Evolutionary conservation across 1,140 invertebrate genomes (phyloP), one percentile per base, ranked within the genome.

Genomic region (Drosophila kurseongensis): DNA sequence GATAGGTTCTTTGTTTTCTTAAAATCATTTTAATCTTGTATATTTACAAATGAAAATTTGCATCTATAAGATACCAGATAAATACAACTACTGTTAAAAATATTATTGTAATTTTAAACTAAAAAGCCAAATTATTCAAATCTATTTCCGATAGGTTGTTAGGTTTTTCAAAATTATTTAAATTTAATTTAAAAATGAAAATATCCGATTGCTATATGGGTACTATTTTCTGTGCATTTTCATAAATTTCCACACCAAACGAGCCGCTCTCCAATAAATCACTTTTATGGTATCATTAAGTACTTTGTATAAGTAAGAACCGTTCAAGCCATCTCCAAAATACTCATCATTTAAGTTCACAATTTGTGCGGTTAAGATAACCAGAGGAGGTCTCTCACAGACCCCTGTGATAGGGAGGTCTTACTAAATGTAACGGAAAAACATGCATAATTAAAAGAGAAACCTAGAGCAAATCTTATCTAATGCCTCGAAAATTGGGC

Each of bases 401-500:
- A 41, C 23, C 9, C 36, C 10, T 10, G 14, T 23, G 67, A 61
- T 74, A 55, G 36, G 16, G 7, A 14, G 29, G 18, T 13, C 18
- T 16, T 56, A 55, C 47, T 36, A 45, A 41, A 40, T 65, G 44
- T 51, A 67, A 76, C 36, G 54, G n/a, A 40, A 66, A 54, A 58
- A 76, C 73, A 76, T 75, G 62, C 48, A 76, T 78, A 78, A 78
- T 78, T 78, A 78, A 77, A 77, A 55, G 50, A 8, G 54, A 54
- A 61, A 71, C 66, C 29, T 36, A 44, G 41, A 42, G 14, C 66
- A 23, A 61, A 69, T 78, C 74, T 78, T 78, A 78, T 77, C 75
- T 14, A 14, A 42, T 51, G 8, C 52, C 35, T 13, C 32, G 72
- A 76, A 67, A 76, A 76, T 67, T 76, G 72, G 74, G 62, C 73